Percentiles rank a stretch among this genome's conserved stretches.
These are phyloP conservation scores for Enteromius paludinosus DNA, from an alignment of 2,797 vertebrate species.

Conservation along the genomic window DNA sequence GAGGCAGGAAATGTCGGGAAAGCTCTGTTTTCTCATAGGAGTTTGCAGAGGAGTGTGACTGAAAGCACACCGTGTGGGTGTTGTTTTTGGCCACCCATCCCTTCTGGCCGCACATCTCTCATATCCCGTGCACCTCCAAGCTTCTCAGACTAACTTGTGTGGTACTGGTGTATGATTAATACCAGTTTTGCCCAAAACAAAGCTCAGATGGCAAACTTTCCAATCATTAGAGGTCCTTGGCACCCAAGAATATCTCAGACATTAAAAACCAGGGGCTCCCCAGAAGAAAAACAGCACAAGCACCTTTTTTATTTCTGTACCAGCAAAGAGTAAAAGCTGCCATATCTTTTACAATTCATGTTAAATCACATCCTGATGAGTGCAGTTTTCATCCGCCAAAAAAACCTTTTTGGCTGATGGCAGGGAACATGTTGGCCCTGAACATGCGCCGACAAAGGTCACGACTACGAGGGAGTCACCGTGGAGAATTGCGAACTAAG, in stretches of 20 bases:
- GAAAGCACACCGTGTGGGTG: constrained; percentile 16
- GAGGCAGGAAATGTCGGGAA: constrained; percentile 32
- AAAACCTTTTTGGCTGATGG: constrained; percentile 15
- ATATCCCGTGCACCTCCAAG: not conserved
- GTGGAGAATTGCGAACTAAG: constrained; percentile 13
- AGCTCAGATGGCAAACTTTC: constrained; percentile 23
- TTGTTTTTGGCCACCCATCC: constrained; percentile 53
- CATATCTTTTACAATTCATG: constrained; percentile 1
- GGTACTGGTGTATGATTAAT: constrained; percentile 11
- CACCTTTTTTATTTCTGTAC: not conserved
- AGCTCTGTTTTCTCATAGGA: constrained; percentile 38
- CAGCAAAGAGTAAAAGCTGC: not conserved
- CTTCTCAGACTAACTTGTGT: constrained; percentile 16
- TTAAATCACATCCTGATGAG: constrained; percentile 21
- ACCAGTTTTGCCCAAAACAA: constrained; percentile 21
- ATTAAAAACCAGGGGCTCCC: constrained; percentile 6
- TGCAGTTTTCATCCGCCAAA: constrained; percentile 5
- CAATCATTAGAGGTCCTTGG: not conserved
- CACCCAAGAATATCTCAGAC: constrained; percentile 15
- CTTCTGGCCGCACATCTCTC: constrained; percentile 26
- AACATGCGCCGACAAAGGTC: constrained; percentile 43
- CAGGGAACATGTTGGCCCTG: constrained; percentile 39
- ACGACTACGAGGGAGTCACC: constrained; percentile 36
- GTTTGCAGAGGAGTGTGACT: constrained; percentile 33
- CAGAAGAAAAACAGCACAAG: not conserved